Evolutionary conservation across 2,797 vertebrate species (phyloP).

Genomic region (Syngnathus rostellatus): DNA sequence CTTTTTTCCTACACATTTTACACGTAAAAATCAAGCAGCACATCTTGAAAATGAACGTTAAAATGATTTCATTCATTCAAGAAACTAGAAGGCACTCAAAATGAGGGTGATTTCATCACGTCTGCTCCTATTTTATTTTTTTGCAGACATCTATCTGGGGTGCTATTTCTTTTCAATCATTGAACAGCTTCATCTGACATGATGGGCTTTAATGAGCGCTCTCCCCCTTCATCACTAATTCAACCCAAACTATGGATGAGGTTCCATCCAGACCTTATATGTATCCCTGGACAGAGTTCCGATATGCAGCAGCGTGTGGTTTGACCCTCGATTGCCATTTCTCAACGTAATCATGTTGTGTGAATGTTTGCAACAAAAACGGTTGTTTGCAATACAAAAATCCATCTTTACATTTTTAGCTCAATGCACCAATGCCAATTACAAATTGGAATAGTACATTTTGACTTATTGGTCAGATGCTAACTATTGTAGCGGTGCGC

Average conservation of each 20-base stretch:
- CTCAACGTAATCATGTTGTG: too few species aligned
- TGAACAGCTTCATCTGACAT: constrained; percentile 42
- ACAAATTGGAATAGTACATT: background rate
- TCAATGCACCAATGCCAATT: background rate
- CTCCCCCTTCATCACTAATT: constrained; percentile 45
- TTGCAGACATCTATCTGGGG: constrained; percentile 29
- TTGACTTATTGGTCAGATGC: background rate
- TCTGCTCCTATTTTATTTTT: constrained; percentile 9
- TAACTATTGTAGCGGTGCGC: too few species aligned
- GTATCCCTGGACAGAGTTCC: background rate
- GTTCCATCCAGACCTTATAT: constrained; percentile 17
- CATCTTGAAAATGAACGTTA: background rate
- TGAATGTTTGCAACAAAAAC: too few species aligned
- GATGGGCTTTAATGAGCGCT: constrained; percentile 50
- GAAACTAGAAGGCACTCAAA: background rate
- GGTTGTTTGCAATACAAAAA: too few species aligned
- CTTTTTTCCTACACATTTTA: background rate
- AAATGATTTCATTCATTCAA: background rate
- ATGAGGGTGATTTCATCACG: background rate
- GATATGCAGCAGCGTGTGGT: background rate
- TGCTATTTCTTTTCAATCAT: constrained; percentile 47
- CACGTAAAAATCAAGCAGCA: background rate
- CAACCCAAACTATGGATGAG: constrained; percentile 30
- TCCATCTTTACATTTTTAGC: background rate
- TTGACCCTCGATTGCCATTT: too few species aligned